Conservation (phyloP, 1,140 invertebrate genomes). For the Metaphire vulgaris region DNA sequence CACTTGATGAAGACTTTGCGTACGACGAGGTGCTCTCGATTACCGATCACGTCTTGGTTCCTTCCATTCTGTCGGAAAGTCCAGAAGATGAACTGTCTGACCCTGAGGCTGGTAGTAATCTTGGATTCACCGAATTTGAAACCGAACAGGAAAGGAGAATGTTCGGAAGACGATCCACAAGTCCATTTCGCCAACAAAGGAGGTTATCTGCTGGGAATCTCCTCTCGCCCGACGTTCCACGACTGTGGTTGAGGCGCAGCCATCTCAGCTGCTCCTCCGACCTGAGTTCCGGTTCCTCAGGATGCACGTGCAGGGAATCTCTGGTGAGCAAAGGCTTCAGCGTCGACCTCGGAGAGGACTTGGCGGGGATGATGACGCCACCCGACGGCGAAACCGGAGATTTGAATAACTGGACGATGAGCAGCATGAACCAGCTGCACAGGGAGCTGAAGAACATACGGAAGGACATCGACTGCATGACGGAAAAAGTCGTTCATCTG, state of each 20-base stretch:
- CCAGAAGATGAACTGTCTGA: background rate
- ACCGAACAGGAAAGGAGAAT: too few relatives aligned
- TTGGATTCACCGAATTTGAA: background rate
- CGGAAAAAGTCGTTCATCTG: slow-evolving; percentile 10
- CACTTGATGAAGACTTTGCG: background rate
- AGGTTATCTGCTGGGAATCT: background rate
- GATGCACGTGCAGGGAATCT: slow-evolving; percentile 8
- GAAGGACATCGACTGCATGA: slow-evolving; percentile 10
- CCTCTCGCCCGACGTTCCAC: background rate
- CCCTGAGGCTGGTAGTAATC: background rate
- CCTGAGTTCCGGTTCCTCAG: background rate
- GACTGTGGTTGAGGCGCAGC: background rate
- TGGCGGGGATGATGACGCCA: slow-evolving; percentile 3
- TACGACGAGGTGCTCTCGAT: background rate
- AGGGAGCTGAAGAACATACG: slow-evolving; percentile 15
- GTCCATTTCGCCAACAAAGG: background rate
- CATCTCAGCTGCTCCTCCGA: background rate
- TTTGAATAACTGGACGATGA: background rate
- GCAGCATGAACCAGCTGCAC: slow-evolving; percentile 17
- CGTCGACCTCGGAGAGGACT: slow-evolving; percentile 15
- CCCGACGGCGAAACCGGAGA: background rate
- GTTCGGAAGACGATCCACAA: too few relatives aligned
- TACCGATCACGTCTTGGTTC: background rate
- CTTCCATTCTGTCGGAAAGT: background rate
- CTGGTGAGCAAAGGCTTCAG: slow-evolving; percentile 23